Percentiles rank a stretch among this genome's conserved stretches.
Evolutionary conservation across 2,113 vertebrate species (phyloP).

Genomic region (Raja brachyura): DNA sequence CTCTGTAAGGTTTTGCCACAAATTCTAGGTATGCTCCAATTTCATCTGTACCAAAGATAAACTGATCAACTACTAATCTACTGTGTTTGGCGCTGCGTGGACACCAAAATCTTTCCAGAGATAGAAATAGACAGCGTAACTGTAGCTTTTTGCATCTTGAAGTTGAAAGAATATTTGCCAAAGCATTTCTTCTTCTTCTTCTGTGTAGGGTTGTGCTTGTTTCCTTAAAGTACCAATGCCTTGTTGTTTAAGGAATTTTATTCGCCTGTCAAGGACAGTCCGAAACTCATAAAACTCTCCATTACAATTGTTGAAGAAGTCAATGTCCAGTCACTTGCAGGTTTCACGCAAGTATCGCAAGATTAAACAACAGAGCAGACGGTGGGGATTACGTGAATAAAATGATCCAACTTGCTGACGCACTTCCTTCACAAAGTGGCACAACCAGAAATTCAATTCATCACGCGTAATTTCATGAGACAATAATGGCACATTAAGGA

Average conservation of each 20-base stretch:
- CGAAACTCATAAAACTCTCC: background rate
- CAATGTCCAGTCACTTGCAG: slow-evolving; percentile 1
- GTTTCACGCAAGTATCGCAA: background rate
- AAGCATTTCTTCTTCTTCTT: slow-evolving; percentile 8
- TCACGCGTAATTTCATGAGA: background rate
- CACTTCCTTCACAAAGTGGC: slow-evolving; percentile 8
- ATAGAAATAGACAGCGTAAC: slow-evolving; percentile 26
- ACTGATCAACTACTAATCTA: slow-evolving; percentile 2
- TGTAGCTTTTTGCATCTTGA: background rate
- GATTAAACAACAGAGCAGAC: background rate
- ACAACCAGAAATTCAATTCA: slow-evolving; percentile 13
- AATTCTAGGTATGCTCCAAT: slow-evolving; percentile 26
- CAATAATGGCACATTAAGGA: background rate
- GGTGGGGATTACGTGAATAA: background rate
- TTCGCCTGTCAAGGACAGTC: background rate
- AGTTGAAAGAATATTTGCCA: slow-evolving; percentile 15
- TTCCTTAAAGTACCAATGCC: background rate
- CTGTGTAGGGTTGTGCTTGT: slow-evolving; percentile 1
- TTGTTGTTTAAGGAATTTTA: slow-evolving; percentile 25
- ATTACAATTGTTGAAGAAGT: background rate
- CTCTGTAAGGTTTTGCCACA: slow-evolving; percentile 16
- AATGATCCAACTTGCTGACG: background rate
- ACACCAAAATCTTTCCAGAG: slow-evolving; percentile 14
- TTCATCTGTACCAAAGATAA: slow-evolving; percentile 16
- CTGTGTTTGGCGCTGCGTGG: background rate